Percentiles rank a stretch among this genome's conserved stretches.
These are phyloP conservation scores for Uropsilus gracilis DNA, from an alignment of 2,113 vertebrate genomes.

Conservation along the genomic window DNA sequence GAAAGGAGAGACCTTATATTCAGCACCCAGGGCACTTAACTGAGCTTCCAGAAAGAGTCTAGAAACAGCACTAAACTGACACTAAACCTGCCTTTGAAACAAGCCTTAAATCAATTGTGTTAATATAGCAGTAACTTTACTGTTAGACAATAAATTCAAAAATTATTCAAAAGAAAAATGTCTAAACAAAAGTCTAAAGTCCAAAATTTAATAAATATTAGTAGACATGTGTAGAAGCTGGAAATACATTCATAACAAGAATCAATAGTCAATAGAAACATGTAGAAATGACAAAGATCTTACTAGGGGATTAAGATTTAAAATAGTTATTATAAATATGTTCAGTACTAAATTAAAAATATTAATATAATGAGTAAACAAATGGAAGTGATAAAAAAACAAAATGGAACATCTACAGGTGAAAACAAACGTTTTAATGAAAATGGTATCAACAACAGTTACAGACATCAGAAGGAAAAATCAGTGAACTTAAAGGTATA, in stretches of 20 bases:
- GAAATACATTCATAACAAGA: neutral
- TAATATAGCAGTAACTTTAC: neutral
- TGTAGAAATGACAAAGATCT: neutral
- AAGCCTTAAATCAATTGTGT: neutral
- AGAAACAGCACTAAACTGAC: neutral
- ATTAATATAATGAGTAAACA: neutral
- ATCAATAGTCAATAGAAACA: conserved; percentile 27
- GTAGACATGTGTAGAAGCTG: neutral
- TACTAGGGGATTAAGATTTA: neutral
- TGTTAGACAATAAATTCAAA: neutral
- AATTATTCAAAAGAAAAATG: conserved; percentile 15
- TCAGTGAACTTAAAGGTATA: neutral
- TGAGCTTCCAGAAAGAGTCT: neutral
- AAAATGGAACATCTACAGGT: neutral
- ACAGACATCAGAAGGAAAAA: neutral
- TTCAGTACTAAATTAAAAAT: neutral
- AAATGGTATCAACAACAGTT: neutral
- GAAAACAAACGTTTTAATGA: conserved; percentile 30
- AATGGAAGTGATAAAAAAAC: neutral
- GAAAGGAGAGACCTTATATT: neutral
- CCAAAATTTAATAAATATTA: conserved; percentile 13
- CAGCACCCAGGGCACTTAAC: neutral
- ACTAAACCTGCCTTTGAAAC: conserved; percentile 5
- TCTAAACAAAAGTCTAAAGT: neutral
- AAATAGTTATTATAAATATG: conserved; percentile 2